Percentiles rank a stretch among this genome's conserved stretches.
Conservation (phyloP, 1,140 invertebrate genomes). For the Rhynchophorus ferrugineus region DNA sequence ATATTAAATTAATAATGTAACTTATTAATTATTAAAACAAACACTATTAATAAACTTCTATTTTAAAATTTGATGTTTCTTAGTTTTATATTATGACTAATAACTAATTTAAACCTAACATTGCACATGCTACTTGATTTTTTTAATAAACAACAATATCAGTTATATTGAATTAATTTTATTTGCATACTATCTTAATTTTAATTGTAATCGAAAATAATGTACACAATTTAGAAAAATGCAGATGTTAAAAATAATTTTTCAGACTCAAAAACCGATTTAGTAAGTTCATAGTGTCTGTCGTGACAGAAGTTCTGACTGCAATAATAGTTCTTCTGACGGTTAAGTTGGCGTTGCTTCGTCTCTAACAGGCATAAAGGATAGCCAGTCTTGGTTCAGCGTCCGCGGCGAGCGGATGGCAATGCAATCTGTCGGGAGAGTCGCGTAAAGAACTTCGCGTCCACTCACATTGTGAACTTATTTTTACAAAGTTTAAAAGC, state of each 20-base stretch:
- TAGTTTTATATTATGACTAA: no score
- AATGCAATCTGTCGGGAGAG: not conserved
- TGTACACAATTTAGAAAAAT: no score
- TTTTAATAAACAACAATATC: no score
- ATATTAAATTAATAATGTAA: no score
- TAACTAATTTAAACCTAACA: no score
- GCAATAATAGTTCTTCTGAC: slow-evolving; percentile 22
- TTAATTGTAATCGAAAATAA: no score
- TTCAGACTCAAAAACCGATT: slow-evolving; percentile 6
- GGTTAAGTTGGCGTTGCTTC: slow-evolving; percentile 16
- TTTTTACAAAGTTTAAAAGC: slow-evolving; percentile 4
- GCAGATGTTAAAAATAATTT: not conserved
- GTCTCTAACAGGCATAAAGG: slow-evolving; percentile 16
- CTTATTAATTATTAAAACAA: no score
- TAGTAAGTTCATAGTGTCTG: slow-evolving; percentile 14
- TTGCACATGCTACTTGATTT: no score
- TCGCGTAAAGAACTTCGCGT: not conserved
- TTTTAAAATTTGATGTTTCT: no score
- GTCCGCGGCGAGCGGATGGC: slow-evolving; percentile 1
- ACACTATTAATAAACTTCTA: no score
- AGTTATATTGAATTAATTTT: no score
- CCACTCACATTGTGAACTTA: not conserved
- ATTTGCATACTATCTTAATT: no score
- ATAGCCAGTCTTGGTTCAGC: slow-evolving; percentile 17
- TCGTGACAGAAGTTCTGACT: slow-evolving; percentile 21